These are phyloP conservation scores for Idaea straminata DNA, from an alignment of 2,888 invertebrate species.

Conservation along the genomic window DNA sequence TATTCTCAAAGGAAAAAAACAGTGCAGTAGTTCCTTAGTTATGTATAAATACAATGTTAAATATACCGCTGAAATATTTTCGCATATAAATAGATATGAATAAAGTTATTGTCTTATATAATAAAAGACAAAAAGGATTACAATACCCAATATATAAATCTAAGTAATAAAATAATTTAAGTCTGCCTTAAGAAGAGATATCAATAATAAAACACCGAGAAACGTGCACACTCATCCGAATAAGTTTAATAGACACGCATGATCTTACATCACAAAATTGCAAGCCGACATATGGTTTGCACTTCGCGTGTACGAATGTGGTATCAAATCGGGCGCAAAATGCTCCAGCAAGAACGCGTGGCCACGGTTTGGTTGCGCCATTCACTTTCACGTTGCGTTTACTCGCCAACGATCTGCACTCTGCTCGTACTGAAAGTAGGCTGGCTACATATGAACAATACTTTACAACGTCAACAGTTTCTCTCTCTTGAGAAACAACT, in stretches of 20 bases:
- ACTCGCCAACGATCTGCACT: slow-evolving; percentile 43
- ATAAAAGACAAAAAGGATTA: too few species aligned
- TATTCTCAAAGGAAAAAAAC: neutral
- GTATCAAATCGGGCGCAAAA: slow-evolving; percentile 65
- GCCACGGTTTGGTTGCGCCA: slow-evolving; percentile 57
- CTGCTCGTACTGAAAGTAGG: slow-evolving; percentile 67
- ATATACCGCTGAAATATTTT: too few species aligned
- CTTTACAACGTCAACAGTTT: slow-evolving; percentile 53
- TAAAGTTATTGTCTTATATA: too few species aligned
- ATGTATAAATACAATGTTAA: too few species aligned
- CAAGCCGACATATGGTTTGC: slow-evolving; percentile 34
- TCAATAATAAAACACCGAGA: neutral
- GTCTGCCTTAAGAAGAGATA: neutral
- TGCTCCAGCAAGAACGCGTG: slow-evolving; percentile 52
- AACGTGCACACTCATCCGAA: slow-evolving; percentile 35
- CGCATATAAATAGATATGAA: too few species aligned
- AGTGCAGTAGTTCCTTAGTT: too few species aligned
- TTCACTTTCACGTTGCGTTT: slow-evolving; percentile 71
- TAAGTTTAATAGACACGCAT: slow-evolving; percentile 23
- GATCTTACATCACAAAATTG: slow-evolving; percentile 45
- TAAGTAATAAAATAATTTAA: too few species aligned
- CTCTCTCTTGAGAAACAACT: slow-evolving; percentile 68
- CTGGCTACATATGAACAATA: slow-evolving; percentile 61
- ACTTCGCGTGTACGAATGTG: slow-evolving; percentile 61
- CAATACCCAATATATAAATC: too few species aligned